Conservation (phyloP, 53 echinoderm and acorn worm species). For the Hippasteria phrygiana region DNA sequence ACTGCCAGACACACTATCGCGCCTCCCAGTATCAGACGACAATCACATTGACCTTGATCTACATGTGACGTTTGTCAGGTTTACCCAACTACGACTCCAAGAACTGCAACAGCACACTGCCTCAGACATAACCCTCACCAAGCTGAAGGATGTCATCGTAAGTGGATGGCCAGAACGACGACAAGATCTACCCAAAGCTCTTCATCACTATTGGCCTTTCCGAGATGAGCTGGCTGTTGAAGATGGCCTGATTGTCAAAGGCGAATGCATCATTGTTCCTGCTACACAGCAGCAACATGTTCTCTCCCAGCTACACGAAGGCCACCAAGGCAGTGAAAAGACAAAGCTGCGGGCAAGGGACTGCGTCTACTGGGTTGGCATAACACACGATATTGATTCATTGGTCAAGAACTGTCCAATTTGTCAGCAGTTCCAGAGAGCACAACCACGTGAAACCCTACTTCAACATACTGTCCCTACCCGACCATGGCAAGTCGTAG, state of each 20-base stretch:
- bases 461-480: conserved; percentile 18
- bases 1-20: conserved; percentile 48
- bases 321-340: conserved; percentile 35
- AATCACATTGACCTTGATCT: conserved; percentile 36
- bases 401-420: conserved; percentile 51
- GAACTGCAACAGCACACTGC: not conserved
- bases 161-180: conserved; percentile 23
- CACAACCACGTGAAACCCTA: conserved; percentile 60
- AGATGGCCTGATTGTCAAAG: conserved; percentile 13
- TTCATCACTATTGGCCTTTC: conserved; percentile 35
- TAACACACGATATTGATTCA: conserved; percentile 3
- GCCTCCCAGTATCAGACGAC: not conserved
- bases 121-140: conserved; percentile 20
- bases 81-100: not conserved
- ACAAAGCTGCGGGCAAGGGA: conserved; percentile 31
- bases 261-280: conserved; percentile 18
- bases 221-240: conserved; percentile 15
- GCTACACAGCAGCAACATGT: conserved; percentile 34
- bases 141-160: conserved; percentile 12
- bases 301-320: conserved; percentile 24
- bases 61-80: not conserved
- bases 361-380: conserved; percentile 20
- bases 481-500: conserved; percentile 71
- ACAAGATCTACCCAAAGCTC: not conserved
- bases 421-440: conserved; percentile 49